Evolutionary conservation across 2,797 vertebrate species (phyloP), one percentile per base, ranked within the genome.

Genomic region (Steatocranus sp.): DNA sequence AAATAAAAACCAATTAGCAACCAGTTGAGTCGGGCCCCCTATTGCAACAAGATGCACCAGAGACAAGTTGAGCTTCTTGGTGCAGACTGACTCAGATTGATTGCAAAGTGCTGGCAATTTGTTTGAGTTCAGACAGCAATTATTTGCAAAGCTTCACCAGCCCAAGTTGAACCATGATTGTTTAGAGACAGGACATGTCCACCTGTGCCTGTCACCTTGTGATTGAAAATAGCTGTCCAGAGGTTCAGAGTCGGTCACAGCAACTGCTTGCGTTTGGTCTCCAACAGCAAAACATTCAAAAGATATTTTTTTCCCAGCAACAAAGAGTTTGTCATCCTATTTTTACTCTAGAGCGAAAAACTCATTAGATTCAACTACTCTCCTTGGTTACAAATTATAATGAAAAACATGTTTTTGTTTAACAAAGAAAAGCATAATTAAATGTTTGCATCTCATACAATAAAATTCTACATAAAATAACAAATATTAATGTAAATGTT

Each of bases 1-100:
- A 20, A 41, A 41, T 41, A 11, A 41, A 32, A 38, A 23, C 5
- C 32, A 63, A 1, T 14, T 63, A 36, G n/a, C 11, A 38, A 38
- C 2, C n/a, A 38, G 11, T 38, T 66, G n/a, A 41, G n/a, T 0
- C 2, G 1, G 36, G n/a, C n/a, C n/a, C 34, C 11, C 0, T 38
- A 23, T 66, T 66, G 34, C n/a, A 66, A 38, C 7, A 14, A 66
- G n/a, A 38, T 14, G n/a, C 34, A 23, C 36, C 36, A 38, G n/a
- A 41, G 8, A 41, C 36, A 38, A 66, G 36, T 66, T 41, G 61
- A 6, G 5, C n/a, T 66, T 23, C n/a, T 66, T 14, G 11, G 61
- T 23, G 34, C 61, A 66, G 36, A 23, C n/a, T 41, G 61, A 23
- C 61, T 66, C 61, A 23, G 61, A 15, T 9, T 66, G 61, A 66